Base-by-base conservation (phyloP, 2,113 vertebrate genomes). In the Anhinga rufa region DNA sequence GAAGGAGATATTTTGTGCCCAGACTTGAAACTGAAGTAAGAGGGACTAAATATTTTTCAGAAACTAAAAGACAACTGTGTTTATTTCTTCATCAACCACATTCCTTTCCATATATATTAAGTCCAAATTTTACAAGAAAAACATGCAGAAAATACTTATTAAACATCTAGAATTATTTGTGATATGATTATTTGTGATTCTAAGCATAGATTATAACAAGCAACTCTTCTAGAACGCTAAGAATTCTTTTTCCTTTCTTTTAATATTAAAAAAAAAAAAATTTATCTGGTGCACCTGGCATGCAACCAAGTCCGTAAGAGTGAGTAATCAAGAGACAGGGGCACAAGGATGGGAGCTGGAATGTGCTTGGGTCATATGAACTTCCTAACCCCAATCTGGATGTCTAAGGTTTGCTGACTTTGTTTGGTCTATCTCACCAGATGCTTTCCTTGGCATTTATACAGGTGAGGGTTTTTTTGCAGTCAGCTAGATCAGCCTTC, bases 361-460 rank as follows among this genome's bases (percentile, higher is more conserved):
- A 69, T 14, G n/a, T 38, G 38, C 80, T 9, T 60, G 77, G 87
- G 46, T 55, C 48, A 16, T 17, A 40, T 34, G 54, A 88, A 88
- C 68, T 82, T 60, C 75, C 79, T 28, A 74, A 64, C n/a, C 83
- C 77, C 22, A 26, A 4, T 4, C 3, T 11, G 89, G 61, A 7
- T 68, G 72, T 3, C 64, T 62, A 36, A 58, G 62, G 65, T 31
- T 17, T 58, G 88, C 79, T 76, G 55, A 57, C 75, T 64, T 40
- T 86, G 74, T 93, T 93, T 90, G 81, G 34, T 81, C 96, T 89
- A 60, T 82, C 82, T 81, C 72, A 58, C 86, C 68, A 86, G 94
- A 88, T 93, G 96, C 93, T 97, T 96, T 94, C 92, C 82, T 96
- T 96, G 96, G 96, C 96, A 95, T 5, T 7, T 46, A 36, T 10